Evolutionary conservation across 2,113 vertebrate genomes (phyloP), one percentile per base, ranked within the genome.

Genomic region (Datnioides undecimradiatus): DNA sequence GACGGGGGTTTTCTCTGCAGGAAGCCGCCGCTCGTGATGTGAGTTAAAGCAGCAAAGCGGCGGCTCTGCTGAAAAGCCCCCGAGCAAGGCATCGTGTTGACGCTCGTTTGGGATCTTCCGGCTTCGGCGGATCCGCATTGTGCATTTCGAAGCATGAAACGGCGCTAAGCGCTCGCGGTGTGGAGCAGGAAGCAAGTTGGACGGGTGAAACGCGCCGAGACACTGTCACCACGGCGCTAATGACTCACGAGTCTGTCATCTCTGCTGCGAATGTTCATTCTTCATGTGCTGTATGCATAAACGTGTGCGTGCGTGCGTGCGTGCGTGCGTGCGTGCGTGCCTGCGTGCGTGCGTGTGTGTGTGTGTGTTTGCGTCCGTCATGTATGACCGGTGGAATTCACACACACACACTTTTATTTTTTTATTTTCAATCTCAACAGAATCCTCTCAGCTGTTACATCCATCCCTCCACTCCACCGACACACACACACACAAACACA

Each of bases 361-460:
- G 45, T 41, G 71, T 38, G 63, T 33, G 54, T 64, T 13, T 36
- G 49, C 8, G 0, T 63, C 48, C 0, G 0, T 54, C 46, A 12
- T 59, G 76, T 64, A 33, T 34, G 63, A 76, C 54, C 13, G 3
- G 19, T 17, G 64, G 49, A 85, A 68, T 78, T 76, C 71, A 75
- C 73, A 33, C 40, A 65, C 66, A n/a, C n/a, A n/a, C n/a, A n/a
- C n/a, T n/a, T 51, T 43, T 63, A 63, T 58, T 5, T 36, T 66
- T 45, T 62, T 69, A 73, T 69, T 64, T 65, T 70, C 51, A 40
- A 91, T 91, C 72, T 83, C 67, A 79, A 72, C 46, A 78, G 80
- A 89, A 90, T 92, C 77, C 84, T 83, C 79, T 90, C 87, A 87
- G 79, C 84, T 91, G 91, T 82, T 89, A 80, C 83, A 87, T 85